Conservation (phyloP, 2,888 invertebrate genomes). For the Trissolcus brochymenae region DNA sequence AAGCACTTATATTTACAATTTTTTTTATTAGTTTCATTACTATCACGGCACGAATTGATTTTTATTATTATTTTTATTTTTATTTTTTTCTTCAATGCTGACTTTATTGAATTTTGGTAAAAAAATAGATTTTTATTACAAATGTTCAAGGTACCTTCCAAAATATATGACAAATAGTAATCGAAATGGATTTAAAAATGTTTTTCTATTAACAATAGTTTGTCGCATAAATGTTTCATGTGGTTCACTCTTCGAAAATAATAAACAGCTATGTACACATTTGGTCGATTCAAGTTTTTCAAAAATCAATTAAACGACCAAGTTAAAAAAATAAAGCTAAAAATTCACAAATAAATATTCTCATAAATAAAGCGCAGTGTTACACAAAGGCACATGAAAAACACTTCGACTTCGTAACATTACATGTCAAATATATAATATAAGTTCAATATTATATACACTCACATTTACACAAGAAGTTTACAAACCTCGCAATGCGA, state of each 20-base stretch:
- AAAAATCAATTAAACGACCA: background rate
- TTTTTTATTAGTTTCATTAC: constrained; percentile 15
- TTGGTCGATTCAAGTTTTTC: background rate
- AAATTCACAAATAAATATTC: constrained; percentile 14
- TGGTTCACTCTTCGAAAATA: constrained; percentile 2
- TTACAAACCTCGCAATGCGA: constrained; percentile 16
- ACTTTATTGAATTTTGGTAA: background rate
- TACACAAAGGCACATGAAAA: constrained; percentile 62
- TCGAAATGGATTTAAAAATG: background rate
- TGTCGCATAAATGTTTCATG: no score
- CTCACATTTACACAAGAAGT: constrained; percentile 37
- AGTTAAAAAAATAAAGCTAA: background rate
- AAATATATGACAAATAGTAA: no score
- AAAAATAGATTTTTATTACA: no score
- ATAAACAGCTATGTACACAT: constrained; percentile 7
- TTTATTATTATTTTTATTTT: constrained; percentile 23
- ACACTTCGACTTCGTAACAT: constrained; percentile 41
- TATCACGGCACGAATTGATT: constrained; percentile 11
- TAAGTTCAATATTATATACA: constrained; percentile 16
- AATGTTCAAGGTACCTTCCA: no score
- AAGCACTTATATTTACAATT: constrained; percentile 52
- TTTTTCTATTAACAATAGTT: background rate
- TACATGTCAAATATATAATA: constrained; percentile 46
- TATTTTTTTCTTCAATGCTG: constrained; percentile 32
- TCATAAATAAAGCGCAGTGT: constrained; percentile 50